Evolutionary conservation across 2,888 invertebrate species (phyloP).

Genomic region (Dasypogon diadema): DNA sequence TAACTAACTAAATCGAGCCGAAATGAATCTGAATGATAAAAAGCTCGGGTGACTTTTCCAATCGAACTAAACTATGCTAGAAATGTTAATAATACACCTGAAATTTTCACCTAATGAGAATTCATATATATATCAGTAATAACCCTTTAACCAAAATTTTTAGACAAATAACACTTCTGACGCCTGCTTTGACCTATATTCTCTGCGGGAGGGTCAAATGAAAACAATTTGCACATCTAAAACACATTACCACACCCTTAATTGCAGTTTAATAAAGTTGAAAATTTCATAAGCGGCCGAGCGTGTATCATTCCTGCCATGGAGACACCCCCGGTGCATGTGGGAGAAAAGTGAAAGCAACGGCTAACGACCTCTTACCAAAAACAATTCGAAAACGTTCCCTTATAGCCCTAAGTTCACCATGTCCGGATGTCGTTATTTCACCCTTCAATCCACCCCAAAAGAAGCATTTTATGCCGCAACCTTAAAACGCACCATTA

Average conservation of each 20-base stretch:
- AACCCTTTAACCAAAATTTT: not conserved
- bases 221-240: constrained; percentile 50
- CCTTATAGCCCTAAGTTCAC: constrained; percentile 29
- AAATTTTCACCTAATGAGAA: too few species aligned
- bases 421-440: constrained; percentile 52
- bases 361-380: constrained; percentile 3
- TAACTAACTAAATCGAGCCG: too few species aligned
- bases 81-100: too few species aligned
- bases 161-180: not conserved
- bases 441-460: constrained; percentile 52
- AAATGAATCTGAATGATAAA: too few species aligned
- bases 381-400: constrained; percentile 18
- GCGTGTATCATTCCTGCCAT: constrained; percentile 47
- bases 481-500: constrained; percentile 30
- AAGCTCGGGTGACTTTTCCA: too few species aligned
- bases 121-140: too few species aligned
- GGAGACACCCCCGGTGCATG: not conserved
- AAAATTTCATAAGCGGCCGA: constrained; percentile 54
- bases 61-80: too few species aligned
- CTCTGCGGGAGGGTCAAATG: constrained; percentile 12
- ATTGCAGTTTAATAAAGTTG: constrained; percentile 57
- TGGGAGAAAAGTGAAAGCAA: constrained; percentile 13
- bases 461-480: constrained; percentile 41
- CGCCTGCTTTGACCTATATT: constrained; percentile 17
- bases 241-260: constrained; percentile 55